phyloP scores from a whole-genome alignment of 2,797 vertebrate genomes.

The Podarcis siculus region DNA sequence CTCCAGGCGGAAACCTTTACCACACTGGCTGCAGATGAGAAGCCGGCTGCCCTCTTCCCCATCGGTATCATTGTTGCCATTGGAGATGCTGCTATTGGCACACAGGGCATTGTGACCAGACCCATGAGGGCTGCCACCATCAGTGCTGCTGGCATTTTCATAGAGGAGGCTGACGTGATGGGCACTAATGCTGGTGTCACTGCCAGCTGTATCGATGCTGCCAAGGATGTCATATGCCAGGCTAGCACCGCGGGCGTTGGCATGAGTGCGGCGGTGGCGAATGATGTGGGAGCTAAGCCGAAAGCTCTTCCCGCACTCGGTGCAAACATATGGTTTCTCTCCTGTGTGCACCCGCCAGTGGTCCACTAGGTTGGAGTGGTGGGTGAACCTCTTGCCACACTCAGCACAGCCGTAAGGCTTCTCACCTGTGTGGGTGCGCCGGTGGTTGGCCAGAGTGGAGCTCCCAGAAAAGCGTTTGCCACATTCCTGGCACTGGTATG shows the following conservation, averaged over 20 bases:
- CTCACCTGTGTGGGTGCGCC: constrained; percentile 60
- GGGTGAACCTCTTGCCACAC: constrained; percentile 73
- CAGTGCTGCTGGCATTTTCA: not conserved
- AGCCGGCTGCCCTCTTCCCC: constrained; percentile 49
- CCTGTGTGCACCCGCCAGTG: constrained; percentile 72
- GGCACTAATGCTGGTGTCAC: not conserved
- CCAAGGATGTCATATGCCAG: constrained; percentile 25
- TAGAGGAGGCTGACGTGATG: not conserved
- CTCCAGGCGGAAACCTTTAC: constrained; percentile 70
- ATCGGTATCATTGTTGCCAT: constrained; percentile 22
- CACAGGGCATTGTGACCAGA: not conserved
- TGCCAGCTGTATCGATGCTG: constrained; percentile 24
- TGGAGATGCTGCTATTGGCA: not conserved
- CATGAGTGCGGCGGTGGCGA: constrained; percentile 70
- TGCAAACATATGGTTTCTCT: constrained; percentile 73
- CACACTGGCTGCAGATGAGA: constrained; percentile 69
- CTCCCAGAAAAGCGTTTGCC: constrained; percentile 77
- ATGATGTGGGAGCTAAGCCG: constrained; percentile 69
- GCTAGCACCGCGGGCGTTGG: constrained; percentile 42
- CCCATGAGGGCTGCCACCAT: not conserved
- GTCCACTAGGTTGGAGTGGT: constrained; percentile 72
- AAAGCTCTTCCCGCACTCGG: constrained; percentile 71
- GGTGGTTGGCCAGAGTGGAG: constrained; percentile 63
- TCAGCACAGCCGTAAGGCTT: constrained; percentile 74
- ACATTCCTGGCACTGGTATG: constrained; percentile 74